These are phyloP conservation scores for Dusona sp. DNA, from an alignment of 2,888 invertebrate genomes.

Conservation along the genomic window DNA sequence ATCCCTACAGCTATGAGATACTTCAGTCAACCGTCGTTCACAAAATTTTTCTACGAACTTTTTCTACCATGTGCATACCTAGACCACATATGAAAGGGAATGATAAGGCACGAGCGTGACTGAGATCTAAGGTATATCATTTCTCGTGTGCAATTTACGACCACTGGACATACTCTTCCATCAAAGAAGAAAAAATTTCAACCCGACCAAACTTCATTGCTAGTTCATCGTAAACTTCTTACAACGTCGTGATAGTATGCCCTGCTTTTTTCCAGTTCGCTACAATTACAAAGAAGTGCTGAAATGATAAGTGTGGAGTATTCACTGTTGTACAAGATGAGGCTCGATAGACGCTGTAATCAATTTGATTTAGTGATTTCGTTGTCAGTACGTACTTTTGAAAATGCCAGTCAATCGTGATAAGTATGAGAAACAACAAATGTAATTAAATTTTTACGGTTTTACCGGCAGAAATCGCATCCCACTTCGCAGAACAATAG, in stretches of 20 bases:
- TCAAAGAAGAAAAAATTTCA: slow-evolving; percentile 23
- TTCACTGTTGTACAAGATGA: neutral
- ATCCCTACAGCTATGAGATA: slow-evolving; percentile 32
- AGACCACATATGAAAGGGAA: slow-evolving; percentile 4
- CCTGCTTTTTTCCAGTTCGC: neutral
- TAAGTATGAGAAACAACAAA: neutral
- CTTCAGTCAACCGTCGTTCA: slow-evolving; percentile 24
- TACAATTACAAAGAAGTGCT: neutral
- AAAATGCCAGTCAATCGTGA: neutral
- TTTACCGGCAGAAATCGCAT: slow-evolving; percentile 32
- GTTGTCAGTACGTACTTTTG: neutral
- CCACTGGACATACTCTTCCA: slow-evolving; percentile 1
- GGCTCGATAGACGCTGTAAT: neutral
- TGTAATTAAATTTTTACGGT: neutral
- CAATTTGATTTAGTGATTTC: neutral
- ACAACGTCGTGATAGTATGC: neutral
- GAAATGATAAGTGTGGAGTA: neutral
- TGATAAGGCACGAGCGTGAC: slow-evolving; percentile 57
- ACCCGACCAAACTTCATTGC: neutral
- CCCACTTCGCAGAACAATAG: slow-evolving; percentile 5
- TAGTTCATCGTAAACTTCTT: neutral
- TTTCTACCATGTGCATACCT: slow-evolving; percentile 21
- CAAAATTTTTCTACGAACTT: slow-evolving; percentile 22
- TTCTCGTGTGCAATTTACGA: slow-evolving; percentile 13
- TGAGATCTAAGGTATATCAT: slow-evolving; percentile 33